Conservation (phyloP, 1,140 invertebrate genomes). For the Rhopalosiphum padi region DNA sequence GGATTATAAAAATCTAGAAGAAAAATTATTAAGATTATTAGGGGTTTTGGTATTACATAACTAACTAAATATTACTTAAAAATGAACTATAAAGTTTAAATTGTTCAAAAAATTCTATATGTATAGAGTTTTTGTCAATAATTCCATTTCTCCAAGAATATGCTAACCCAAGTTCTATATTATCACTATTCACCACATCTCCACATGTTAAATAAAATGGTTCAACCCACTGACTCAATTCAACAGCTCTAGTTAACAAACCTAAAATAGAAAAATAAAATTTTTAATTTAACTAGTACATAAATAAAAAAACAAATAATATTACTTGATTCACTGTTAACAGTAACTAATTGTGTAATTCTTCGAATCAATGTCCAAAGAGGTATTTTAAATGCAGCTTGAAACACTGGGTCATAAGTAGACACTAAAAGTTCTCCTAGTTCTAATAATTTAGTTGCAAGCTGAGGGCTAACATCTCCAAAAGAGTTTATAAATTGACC, state of each 20-base stretch:
- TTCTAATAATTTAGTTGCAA: conserved; percentile 41
- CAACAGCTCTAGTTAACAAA: conserved; percentile 45
- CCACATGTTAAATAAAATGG: conserved; percentile 55
- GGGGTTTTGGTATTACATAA: not conserved
- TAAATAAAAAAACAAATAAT: not conserved
- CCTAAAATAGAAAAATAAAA: conserved; percentile 19
- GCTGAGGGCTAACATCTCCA: conserved; percentile 11
- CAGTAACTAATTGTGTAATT: conserved; percentile 52
- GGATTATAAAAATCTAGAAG: conserved; percentile 2
- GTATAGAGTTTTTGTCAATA: conserved; percentile 53
- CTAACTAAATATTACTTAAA: conserved; percentile 35
- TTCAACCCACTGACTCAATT: conserved; percentile 51
- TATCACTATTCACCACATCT: conserved; percentile 42
- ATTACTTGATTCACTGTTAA: conserved; percentile 51
- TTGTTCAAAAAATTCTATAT: conserved; percentile 45
- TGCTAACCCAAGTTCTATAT: conserved; percentile 44
- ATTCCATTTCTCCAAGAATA: conserved; percentile 56
- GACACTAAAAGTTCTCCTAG: conserved; percentile 49
- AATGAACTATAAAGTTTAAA: conserved; percentile 48
- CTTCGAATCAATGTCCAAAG: conserved; percentile 41
- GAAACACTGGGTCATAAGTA: conserved; percentile 42
- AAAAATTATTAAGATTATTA: not conserved
- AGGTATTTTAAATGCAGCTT: conserved; percentile 36
- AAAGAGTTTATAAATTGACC: conserved; percentile 41
- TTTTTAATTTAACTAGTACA: not conserved